Base-by-base conservation (phyloP, 2,888 invertebrate species). In the Lasioglossum lativentre region DNA sequence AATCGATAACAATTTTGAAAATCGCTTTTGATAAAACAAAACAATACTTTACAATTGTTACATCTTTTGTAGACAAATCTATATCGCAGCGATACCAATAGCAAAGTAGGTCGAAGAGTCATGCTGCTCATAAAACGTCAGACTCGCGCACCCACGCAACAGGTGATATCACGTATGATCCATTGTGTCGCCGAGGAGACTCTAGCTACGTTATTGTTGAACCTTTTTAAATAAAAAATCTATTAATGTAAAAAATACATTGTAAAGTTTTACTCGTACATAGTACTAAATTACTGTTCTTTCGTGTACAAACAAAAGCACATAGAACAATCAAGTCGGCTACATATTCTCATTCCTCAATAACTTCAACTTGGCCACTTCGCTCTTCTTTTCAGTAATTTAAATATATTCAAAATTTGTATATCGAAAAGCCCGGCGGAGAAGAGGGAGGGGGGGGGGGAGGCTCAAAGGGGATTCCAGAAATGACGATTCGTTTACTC, bases 141-240 rank as follows among this genome's bases (percentile, higher is more conserved):
- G 81, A 83, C 89, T 85, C 73, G 86, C 85, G 85, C 88, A 83
- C 89, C 89, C 85, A 89, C 89, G 89, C 89, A 88, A 88, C 89
- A 89, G 85, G 86, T 89, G 83, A 89, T 88, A 78, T 83, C 77
- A 52, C 73, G n/a, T 30, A 42, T 12, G 45, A 75, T 70, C 40
- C 75, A 78, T 59, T 72, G 19, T 75, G 8, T 14, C 12, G 30
- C 16, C 4, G 12, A 52, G 19, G 40, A 40, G 72, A 38, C 1
- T 52, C 16, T 10, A 56, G 30, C 16, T 1, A 10, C 45, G 38
- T 30, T 63, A 63, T 30, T 2, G 16, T 30, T 30, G 6, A 14
- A 19, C 0, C 6, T 63, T 4, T 63, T 6, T 1, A 19, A 63
- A 30, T 16, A 16, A 16, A 63, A 63, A 63, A 30, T 2, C 19